A percentile compares a stretch with the other conserved stretches of the same genome.
Conservation (phyloP, 1,140 invertebrate species). For the Macrocentrus cingulum region DNA sequence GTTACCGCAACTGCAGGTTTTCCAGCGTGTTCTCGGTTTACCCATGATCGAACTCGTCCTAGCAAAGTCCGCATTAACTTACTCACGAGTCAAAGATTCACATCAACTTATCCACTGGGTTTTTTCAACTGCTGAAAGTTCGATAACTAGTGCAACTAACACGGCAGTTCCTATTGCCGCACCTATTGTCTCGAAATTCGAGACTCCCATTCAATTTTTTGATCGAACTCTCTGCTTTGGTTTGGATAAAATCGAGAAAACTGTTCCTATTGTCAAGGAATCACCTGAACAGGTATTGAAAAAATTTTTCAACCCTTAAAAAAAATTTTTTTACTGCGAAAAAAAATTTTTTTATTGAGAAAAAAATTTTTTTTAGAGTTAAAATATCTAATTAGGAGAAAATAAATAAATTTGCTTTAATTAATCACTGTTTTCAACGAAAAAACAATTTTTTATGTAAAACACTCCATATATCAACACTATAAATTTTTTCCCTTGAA, state of each 20-base stretch:
- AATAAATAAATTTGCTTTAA: no score
- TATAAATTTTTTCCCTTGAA: no score
- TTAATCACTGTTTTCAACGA: no score
- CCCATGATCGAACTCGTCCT: constrained; percentile 62
- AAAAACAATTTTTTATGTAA: no score
- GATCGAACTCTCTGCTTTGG: constrained; percentile 68
- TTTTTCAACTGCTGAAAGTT: constrained; percentile 67
- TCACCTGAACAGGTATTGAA: constrained; percentile 66
- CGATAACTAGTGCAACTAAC: constrained; percentile 64
- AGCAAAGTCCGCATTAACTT: constrained; percentile 60
- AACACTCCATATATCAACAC: no score
- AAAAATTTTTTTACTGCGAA: neutral
- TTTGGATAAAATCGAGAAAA: constrained; percentile 68
- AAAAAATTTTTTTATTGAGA: no score
- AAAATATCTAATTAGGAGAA: no score
- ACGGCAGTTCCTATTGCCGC: constrained; percentile 59
- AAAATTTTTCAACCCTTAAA: constrained; percentile 5
- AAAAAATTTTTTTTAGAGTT: no score
- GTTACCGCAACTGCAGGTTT: constrained; percentile 60
- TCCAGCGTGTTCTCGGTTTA: constrained; percentile 61
- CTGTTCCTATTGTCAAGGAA: constrained; percentile 69
- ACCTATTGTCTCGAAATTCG: constrained; percentile 63
- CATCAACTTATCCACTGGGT: constrained; percentile 66
- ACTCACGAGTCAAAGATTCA: constrained; percentile 61
- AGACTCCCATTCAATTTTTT: constrained; percentile 66